phyloP scores from a whole-genome alignment of 2,797 vertebrate genomes.

The Linurgus olivaceus region DNA sequence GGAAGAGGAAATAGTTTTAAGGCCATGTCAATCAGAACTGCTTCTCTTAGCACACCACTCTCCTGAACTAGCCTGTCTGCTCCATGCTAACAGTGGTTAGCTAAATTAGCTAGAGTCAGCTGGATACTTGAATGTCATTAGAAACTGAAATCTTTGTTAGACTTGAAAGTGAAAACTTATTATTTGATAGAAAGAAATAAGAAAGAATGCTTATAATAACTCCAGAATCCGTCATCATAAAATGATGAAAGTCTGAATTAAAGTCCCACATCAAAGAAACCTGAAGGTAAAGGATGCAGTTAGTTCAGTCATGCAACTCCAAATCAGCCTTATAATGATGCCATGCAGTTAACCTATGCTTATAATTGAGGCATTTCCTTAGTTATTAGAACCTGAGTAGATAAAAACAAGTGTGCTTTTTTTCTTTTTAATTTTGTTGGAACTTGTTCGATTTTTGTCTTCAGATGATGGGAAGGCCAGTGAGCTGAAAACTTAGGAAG shows the following conservation, averaged over 20 bases:
- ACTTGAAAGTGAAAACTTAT: neutral
- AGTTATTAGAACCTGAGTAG: neutral
- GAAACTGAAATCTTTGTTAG: neutral
- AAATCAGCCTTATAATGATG: neutral
- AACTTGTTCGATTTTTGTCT: neutral
- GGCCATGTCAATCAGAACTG: neutral
- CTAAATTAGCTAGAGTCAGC: conserved; percentile 1
- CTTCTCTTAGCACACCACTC: neutral
- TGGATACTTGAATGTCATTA: neutral
- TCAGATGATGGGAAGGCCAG: neutral
- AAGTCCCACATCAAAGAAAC: conserved; percentile 19
- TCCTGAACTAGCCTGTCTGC: neutral
- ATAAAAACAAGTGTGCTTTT: neutral
- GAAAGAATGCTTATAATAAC: neutral
- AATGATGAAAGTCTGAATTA: conserved; percentile 3
- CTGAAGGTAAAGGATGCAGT: neutral
- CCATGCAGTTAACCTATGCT: neutral
- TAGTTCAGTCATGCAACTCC: neutral
- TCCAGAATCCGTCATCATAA: neutral
- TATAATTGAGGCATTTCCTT: conserved; percentile 1
- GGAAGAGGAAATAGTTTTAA: neutral
- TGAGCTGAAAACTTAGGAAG: neutral
- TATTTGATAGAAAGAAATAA: neutral
- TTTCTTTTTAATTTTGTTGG: neutral
- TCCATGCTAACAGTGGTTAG: neutral